phyloP scores from a whole-genome alignment of 2,797 vertebrate species.

The Australoheros facetus region DNA sequence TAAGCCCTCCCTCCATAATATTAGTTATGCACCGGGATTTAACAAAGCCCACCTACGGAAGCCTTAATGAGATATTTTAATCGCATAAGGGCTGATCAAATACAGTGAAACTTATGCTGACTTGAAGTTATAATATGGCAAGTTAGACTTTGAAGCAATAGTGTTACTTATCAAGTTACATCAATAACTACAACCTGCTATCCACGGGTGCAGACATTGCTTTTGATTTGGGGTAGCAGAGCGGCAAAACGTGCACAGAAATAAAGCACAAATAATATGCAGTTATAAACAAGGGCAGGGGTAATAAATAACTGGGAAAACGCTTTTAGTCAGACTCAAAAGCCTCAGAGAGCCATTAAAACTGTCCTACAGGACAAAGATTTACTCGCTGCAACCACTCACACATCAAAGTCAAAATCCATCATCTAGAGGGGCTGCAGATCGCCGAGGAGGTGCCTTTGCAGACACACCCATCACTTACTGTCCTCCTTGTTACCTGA shows the following conservation, averaged over 20 bases:
- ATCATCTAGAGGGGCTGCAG: not conserved
- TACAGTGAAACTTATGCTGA: not conserved
- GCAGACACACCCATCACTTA: slow-evolving; percentile 31
- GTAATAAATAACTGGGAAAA: not conserved
- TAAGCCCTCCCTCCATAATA: not conserved
- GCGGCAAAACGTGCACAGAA: not conserved
- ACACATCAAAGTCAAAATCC: not conserved
- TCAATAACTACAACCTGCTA: not conserved
- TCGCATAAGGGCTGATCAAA: not conserved
- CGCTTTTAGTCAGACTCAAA: not conserved
- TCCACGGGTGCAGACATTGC: not conserved
- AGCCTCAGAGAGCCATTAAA: not conserved
- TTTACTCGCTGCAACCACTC: not conserved
- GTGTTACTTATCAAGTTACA: not conserved
- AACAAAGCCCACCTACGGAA: not conserved
- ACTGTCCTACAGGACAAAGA: not conserved
- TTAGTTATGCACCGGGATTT: not conserved
- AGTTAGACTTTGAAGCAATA: not conserved
- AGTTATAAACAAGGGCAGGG: not conserved
- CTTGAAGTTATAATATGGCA: not conserved
- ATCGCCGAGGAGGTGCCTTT: not conserved
- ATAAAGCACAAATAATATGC: not conserved
- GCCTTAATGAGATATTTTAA: not conserved
- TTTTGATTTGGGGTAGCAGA: not conserved
- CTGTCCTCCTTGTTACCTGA: slow-evolving; percentile 26